These are phyloP conservation scores for Montifringilla adamsi DNA, from an alignment of 2,113 vertebrate species.

Conservation along the genomic window DNA sequence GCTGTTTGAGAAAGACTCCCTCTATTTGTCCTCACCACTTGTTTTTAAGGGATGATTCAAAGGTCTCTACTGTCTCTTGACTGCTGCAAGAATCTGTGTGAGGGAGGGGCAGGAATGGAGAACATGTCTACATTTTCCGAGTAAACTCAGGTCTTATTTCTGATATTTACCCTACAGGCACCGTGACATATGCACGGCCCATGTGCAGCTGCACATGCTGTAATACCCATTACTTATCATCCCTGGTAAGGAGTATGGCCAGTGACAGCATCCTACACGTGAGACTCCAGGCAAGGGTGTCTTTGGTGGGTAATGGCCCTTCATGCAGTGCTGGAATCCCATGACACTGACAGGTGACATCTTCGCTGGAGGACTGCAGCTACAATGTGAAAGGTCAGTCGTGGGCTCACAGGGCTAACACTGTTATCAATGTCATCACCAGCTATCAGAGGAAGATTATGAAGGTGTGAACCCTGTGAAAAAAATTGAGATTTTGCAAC, in stretches of 20 bases:
- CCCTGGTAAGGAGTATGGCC: not conserved
- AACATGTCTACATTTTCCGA: not conserved
- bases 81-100: not conserved
- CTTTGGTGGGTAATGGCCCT: not conserved
- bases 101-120: not conserved
- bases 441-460: not conserved
- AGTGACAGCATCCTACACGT: not conserved
- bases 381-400: not conserved
- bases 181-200: not conserved
- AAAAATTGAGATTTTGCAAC: not conserved
- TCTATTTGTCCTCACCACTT: not conserved
- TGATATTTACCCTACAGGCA: not conserved
- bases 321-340: not conserved
- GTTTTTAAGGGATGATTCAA: constrained; percentile 12
- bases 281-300: not conserved
- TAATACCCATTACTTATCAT: not conserved
- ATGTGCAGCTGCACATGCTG: not conserved
- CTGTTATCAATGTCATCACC: not conserved
- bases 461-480: not conserved
- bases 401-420: not conserved
- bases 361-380: not conserved
- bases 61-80: not conserved
- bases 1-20: not conserved
- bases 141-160: not conserved
- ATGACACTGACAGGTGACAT: not conserved